These are phyloP conservation scores for Papilio helenus DNA, from an alignment of 1,140 invertebrate species.

Conservation along the genomic window DNA sequence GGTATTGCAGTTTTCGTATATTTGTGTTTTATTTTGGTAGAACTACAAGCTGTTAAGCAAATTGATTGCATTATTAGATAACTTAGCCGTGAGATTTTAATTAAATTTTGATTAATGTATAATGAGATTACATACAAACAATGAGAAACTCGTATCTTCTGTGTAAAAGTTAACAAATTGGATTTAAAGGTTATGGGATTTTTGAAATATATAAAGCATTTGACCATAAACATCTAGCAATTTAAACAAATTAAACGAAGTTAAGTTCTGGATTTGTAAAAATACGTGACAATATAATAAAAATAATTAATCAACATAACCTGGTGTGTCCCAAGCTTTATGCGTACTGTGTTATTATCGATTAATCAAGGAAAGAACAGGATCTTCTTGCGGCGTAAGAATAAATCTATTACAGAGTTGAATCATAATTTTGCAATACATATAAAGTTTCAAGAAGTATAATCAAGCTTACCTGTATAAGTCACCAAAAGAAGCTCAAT, in stretches of 20 bases:
- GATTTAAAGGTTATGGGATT: background rate
- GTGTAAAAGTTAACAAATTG: background rate
- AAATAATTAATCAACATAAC: background rate
- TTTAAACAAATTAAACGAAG: too few relatives aligned
- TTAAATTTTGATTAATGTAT: background rate
- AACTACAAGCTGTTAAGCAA: background rate
- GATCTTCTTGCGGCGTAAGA: constrained; percentile 14
- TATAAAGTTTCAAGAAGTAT: background rate
- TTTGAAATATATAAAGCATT: background rate
- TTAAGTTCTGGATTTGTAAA: too few relatives aligned
- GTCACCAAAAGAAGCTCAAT: background rate
- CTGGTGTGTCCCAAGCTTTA: background rate
- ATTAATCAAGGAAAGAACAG: constrained; percentile 24
- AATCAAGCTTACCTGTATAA: background rate
- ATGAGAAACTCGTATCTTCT: background rate
- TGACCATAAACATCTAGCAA: too few relatives aligned
- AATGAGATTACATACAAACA: background rate
- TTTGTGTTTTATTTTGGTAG: background rate
- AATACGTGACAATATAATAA: too few relatives aligned
- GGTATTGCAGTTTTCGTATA: background rate
- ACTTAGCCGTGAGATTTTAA: background rate
- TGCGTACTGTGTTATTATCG: constrained; percentile 3
- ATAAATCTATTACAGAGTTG: constrained; percentile 1
- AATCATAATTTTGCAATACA: background rate
- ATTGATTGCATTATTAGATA: background rate